phyloP scores from a whole-genome alignment of 2,888 invertebrate genomes.

The Tinea trinotella region DNA sequence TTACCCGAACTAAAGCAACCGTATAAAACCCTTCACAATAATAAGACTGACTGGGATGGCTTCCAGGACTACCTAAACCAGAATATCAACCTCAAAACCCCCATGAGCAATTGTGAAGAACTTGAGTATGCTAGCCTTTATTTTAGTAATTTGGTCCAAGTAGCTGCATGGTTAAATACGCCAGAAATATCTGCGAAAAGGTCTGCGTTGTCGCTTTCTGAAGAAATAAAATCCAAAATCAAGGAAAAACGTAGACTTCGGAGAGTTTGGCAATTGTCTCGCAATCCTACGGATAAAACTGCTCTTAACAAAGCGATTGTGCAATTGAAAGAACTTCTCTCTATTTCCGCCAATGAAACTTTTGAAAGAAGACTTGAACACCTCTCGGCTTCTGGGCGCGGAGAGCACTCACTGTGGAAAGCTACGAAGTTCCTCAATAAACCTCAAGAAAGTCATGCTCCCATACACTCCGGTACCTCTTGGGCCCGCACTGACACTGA shows the following conservation, averaged over 20 bases:
- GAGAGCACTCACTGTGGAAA: too few species aligned
- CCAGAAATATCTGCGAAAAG: conserved; percentile 6
- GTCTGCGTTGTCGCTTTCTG: not conserved
- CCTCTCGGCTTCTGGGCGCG: too few species aligned
- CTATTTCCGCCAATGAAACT: conserved; percentile 9
- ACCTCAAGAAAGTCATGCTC: too few species aligned
- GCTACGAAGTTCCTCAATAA: too few species aligned
- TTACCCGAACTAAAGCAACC: not conserved
- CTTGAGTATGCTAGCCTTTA: conserved; percentile 18
- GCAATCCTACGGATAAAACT: conserved; percentile 22
- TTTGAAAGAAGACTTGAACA: too few species aligned
- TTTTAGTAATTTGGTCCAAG: conserved; percentile 18
- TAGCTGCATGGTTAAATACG: conserved; percentile 19
- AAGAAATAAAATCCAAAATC: conserved; percentile 21
- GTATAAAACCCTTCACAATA: conserved; percentile 20
- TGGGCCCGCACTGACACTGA: too few species aligned
- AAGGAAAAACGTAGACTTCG: conserved; percentile 22
- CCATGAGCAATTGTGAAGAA: conserved; percentile 21
- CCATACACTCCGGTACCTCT: too few species aligned
- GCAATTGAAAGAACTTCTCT: conserved; percentile 19
- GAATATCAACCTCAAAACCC: conserved; percentile 18
- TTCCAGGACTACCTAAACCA: conserved; percentile 21
- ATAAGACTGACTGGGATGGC: conserved; percentile 24
- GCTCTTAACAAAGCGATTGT: conserved; percentile 19
- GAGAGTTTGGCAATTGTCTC: conserved; percentile 22